Base-by-base conservation (phyloP, 2,797 vertebrate species). In the Semaprochilodus insignis region DNA sequence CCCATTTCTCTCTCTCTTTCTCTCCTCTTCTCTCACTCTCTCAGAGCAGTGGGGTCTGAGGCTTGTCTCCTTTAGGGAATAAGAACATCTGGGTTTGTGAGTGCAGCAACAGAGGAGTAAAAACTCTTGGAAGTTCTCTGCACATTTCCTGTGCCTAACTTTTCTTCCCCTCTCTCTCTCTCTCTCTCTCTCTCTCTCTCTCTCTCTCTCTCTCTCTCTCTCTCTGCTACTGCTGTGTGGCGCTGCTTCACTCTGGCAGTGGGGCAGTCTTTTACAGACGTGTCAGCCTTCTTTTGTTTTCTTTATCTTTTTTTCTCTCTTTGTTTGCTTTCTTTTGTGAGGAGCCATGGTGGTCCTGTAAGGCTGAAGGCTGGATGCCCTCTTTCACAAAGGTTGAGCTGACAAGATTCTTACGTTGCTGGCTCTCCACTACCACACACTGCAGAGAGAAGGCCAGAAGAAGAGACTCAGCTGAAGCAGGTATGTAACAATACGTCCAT, bases 31-130 rank as follows among this genome's bases (percentile, higher is more conserved):
- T 90, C 88, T 94, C 91, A 94, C 16, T 23, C 76, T 82, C 48
- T 78, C 19, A 34, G 54, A 91, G 88, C 92, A 93, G 93, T 91
- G 91, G 91, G 76, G 91, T 91, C 89, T 91, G 90, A 92, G 92
- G 92, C 91, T 95, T 94, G 88, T 91, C 92, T 90, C 95, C 91
- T 88, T 93, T 85, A 89, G 91, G 91, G 94, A 95, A 95, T 95
- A 91, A 67, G 91, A 95, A 96, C 95, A 96, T 96, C 94, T 96
- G 95, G 94, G 95, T 91, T 87, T 95, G 79, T 79, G 83, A 6
- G 92, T 91, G 81, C 85, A 74, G 16, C 73, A 55, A 78, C 75
- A 89, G 83, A 84, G 52, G 85, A 86, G 83, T 85, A 80, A 66
- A 83, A 88, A 83, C 82, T 83, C 85, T 91, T 91, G 92, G 91